Conservation (phyloP, 2,888 invertebrate genomes). For the Busseola fusca region DNA sequence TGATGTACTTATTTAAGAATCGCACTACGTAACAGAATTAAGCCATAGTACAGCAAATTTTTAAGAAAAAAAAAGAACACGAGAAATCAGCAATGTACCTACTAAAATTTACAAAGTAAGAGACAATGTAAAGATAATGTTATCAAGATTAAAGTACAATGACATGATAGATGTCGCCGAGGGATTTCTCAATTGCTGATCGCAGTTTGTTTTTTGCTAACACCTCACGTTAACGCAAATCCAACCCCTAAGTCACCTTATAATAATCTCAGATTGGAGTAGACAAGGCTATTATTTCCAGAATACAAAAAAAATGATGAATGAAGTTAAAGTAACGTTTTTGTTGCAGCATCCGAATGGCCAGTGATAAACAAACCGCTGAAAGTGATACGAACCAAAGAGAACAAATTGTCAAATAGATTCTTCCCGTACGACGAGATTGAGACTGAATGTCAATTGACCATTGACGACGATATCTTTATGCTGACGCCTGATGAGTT, state of each 20-base stretch:
- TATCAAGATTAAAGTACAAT: no score
- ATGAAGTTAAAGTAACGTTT: not conserved
- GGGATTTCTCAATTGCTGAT: no score
- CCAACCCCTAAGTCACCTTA: not conserved
- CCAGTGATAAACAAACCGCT: constrained; percentile 96
- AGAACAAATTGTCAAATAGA: constrained; percentile 97
- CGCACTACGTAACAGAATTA: no score
- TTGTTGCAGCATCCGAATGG: constrained; percentile 93
- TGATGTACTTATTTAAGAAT: no score
- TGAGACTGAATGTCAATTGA: constrained; percentile 98
- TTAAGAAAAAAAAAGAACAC: no score
- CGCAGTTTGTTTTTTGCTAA: no score
- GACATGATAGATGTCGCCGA: no score
- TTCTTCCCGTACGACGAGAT: constrained; percentile 99
- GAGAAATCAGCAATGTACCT: no score
- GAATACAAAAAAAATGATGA: not conserved
- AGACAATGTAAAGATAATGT: no score
- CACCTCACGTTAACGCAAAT: not conserved
- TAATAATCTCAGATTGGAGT: not conserved
- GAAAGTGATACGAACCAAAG: constrained; percentile 96
- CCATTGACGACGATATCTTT: constrained; percentile 98
- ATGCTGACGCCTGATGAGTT: constrained; percentile 98
- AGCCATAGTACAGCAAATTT: no score
- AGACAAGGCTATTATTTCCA: not conserved
- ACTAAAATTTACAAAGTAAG: no score